Base-by-base conservation (phyloP, 2,888 invertebrate species). In the Eugnorisma glareosa region DNA sequence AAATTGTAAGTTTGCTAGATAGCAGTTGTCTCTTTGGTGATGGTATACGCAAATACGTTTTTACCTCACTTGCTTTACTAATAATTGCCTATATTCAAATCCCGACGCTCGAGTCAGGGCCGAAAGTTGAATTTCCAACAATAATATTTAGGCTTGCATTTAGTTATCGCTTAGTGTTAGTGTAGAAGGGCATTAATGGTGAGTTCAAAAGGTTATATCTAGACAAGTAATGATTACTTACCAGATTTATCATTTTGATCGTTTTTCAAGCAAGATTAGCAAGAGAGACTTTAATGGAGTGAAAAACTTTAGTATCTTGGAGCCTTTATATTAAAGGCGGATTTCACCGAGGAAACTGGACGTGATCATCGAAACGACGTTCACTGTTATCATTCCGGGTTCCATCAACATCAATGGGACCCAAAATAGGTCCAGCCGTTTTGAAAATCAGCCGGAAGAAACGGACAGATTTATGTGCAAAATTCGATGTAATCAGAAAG, bases 191-290 rank as follows among this genome's bases (percentile, higher is more conserved):
- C 37, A 40, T n/a, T 84, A 82, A 82, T 75, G 83, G 73, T 43
- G 61, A 64, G 90, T 87, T 90, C 87, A 90, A 89, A 85, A 89
- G 92, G 90, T 91, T 88, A 89, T 67, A 24, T 37, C n/a, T 51
- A 63, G 70, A 71, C 73, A 86, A 75, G 85, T 80, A 87, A 84
- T 81, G 75, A 85, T 85, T 73, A 68, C 35, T 40, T 48, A 63
- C 18, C 43, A 35, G 2, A 71, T 77, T 63, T 69, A 63, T 79
- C 59, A 73, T 72, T 77, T 77, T 79, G 74, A 88, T 86, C 75
- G 75, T 67, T 83, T 75, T 64, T n/a, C 68, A 86, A 48, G 21
- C 21, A 21, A 48, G 48, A 21, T 88, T 74, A 73, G n/a, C 77
- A 75, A 72, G 37, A 8, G 21, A 45, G 35, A 57, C 18, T 40